Conservation (phyloP, 2,888 invertebrate species). For the Synergus laeviventris region DNA sequence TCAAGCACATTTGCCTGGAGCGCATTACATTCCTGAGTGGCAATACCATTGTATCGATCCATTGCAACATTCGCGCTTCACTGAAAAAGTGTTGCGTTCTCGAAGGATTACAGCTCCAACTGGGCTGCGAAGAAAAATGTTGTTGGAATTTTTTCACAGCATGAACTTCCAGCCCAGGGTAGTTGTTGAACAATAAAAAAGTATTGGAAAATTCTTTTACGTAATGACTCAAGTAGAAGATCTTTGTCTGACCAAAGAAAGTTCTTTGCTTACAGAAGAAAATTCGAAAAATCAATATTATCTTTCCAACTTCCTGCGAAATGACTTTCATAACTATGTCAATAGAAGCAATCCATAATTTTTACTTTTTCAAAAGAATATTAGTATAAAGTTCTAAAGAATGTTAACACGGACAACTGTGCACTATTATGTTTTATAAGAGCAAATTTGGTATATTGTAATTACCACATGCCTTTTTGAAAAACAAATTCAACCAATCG, state of each 20-base stretch:
- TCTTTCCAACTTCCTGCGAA: neutral
- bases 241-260: conserved; percentile 11
- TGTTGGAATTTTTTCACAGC: conserved; percentile 30
- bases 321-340: neutral
- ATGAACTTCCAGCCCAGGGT: conserved; percentile 7
- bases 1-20: conserved; percentile 59
- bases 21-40: conserved; percentile 63
- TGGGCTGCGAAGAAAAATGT: conserved; percentile 33
- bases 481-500: no score
- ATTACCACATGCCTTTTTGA: no score
- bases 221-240: conserved; percentile 1
- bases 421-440: no score
- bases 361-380: no score
- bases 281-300: neutral
- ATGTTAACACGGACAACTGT: no score
- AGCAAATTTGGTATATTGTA: no score
- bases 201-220: conserved; percentile 34
- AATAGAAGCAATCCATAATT: neutral
- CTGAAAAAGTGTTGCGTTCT: conserved; percentile 37
- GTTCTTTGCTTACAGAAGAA: neutral
- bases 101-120: conserved; percentile 35
- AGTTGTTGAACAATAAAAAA: conserved; percentile 28
- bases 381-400: no score
- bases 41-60: conserved; percentile 63
- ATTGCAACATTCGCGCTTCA: conserved; percentile 44